Base-by-base conservation (phyloP, 2,888 invertebrate species). In the Chrysotoxum bicinctum region DNA sequence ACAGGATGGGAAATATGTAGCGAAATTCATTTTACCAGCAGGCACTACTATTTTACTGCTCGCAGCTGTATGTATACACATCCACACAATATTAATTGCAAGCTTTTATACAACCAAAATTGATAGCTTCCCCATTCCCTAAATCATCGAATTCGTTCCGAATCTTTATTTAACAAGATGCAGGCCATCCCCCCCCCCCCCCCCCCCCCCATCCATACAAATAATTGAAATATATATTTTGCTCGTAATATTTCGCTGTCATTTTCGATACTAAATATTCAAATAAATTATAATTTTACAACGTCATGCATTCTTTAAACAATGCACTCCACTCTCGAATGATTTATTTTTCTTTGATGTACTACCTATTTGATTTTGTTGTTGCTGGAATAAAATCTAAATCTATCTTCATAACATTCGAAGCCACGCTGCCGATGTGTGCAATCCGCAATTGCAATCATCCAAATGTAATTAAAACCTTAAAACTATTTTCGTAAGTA, bases 361-460 rank as follows among this genome's bases (percentile, higher is more conserved):
- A 56, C 10, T 6, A 16, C 21, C 21, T 50, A 50, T 26, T 32
- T n/a, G 19, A 40, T 54, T 16, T 37, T 21, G 50, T 54, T 50
- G 3, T 32, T 19, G 21, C 74, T 62, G 69, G 54, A 69, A 75
- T 62, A 60, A 66, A 56, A 73, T 64, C 73, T 35, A 62, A 26
- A 21, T 54, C 69, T 43, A 40, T 37, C 21, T 21, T 21, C 21
- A 5, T 4, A 35, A 16, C 12, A 14, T 48, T 43, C n/a, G 14
- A 72, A 45, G 72, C 48, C 37, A 19, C 54, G 48, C 23, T 43
- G 45, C 8, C 48, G 35, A 43, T 73, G 58, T 68, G 40, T 74
- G 69, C 78, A 78, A 83, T 83, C 74, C n/a, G n/a, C 69, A 64
- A 74, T 83, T 83, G 83, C 79, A 83, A 83, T 83, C 83, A 78